Base-by-base conservation (phyloP, 2,797 vertebrate species). In the Apodemus agrarius region DNA sequence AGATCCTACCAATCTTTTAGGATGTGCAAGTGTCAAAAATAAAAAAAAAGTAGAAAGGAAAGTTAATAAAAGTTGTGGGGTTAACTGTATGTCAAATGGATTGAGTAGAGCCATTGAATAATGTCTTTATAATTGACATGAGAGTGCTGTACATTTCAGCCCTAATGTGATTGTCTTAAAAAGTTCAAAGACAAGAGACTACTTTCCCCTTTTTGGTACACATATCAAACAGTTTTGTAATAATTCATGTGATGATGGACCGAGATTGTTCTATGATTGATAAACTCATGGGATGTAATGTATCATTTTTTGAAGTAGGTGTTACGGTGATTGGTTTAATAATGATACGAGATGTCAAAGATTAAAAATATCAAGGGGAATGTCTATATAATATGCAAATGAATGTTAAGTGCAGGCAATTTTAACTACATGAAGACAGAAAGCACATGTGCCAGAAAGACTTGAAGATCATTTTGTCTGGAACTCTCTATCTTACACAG, bases 161-260 rank as follows among this genome's bases (percentile, higher is more conserved):
- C 94, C 75, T 98, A 95, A 97, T 96, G 89, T 0, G 31, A 95
- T 95, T 97, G 97, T 96, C 98, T 97, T 98, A 96, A 78, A 98
- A 98, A 95, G 96, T 97, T 98, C 97, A 97, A 98, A 98, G 95
- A 97, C 89, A 98, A 97, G 82, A 94, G 92, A 97, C 80, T 96
- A 97, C 94, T 92, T 95, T 97, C 96, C 24, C 95, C 83, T 97
- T 98, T 98, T 98, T 96, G 98, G 90, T 97, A 97, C 92, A 97
- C 91, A 90, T 97, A 97, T 98, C 98, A 98, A 97, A 98, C 89
- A 95, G 90, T 96, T 98, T 97, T 98, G 82, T 97, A 98, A 98
- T 98, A 98, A 98, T 98, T 97, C 97, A 97, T 97, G 96, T 97
- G 92, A 94, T 98, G 98, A 98, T 98, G 97, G 97, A 97, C 76